Evolutionary conservation across 2,888 invertebrate genomes (phyloP).

Genomic region (Rhagium mordax): DNA sequence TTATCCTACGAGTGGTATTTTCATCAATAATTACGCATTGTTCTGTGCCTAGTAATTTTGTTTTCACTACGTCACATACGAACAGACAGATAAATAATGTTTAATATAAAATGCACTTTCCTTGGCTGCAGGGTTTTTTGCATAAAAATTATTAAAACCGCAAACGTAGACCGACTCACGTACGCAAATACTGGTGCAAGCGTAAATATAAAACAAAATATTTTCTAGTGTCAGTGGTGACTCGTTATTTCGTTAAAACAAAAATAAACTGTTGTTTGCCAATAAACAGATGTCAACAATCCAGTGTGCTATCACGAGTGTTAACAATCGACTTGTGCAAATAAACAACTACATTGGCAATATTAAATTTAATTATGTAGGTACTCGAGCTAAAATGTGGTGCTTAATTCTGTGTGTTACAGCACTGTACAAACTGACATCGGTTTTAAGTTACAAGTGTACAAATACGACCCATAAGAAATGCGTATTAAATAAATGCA

Average conservation of each 20-base stretch:
- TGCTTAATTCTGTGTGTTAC: neutral
- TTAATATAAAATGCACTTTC: conserved; percentile 13
- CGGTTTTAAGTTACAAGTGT: conserved; percentile 28
- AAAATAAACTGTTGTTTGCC: conserved; percentile 16
- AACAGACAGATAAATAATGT: neutral
- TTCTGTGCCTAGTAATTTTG: neutral
- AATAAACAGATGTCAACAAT: neutral
- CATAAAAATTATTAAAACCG: conserved; percentile 50
- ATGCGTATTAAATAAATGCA: conserved; percentile 19
- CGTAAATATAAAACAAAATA: conserved; percentile 61
- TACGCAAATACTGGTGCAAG: conserved; percentile 49
- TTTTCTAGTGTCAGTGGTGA: conserved; percentile 58
- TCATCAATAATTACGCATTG: neutral
- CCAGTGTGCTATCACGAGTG: neutral
- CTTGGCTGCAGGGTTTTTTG: too few species aligned
- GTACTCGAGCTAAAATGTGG: neutral
- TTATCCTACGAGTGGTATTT: neutral
- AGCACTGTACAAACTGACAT: conserved; percentile 15
- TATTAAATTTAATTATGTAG: neutral
- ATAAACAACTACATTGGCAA: neutral
- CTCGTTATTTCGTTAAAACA: conserved; percentile 28
- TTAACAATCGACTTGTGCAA: neutral
- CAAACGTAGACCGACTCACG: conserved; percentile 51
- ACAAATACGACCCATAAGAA: conserved; percentile 23
- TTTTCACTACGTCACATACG: neutral